Evolutionary conservation across 1,140 invertebrate genomes (phyloP).

Genomic region (Aphelenchoides fujianensis): DNA sequence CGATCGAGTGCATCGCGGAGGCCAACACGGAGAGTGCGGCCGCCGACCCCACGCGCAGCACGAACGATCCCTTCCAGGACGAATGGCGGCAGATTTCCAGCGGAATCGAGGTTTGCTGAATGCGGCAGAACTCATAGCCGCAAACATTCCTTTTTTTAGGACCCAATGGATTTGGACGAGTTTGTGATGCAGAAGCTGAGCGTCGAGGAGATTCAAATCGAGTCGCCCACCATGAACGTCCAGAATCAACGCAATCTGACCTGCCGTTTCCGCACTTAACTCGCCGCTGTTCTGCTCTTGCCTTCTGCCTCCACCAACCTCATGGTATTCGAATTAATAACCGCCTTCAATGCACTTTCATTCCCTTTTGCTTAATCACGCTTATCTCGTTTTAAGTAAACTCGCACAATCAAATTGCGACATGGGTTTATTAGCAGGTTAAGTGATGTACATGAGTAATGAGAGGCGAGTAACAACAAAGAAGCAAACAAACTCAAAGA

Average conservation of each 20-base stretch:
- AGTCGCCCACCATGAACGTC: not conserved
- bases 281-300: not conserved
- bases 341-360: not conserved
- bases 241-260: not conserved
- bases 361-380: too few species aligned
- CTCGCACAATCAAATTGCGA: too few species aligned
- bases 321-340: not conserved
- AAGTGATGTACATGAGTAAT: too few species aligned
- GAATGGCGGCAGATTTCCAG: constrained; percentile 12
- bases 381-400: too few species aligned
- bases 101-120: not conserved
- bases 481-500: too few species aligned
- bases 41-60: not conserved
- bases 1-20: not conserved
- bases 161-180: not conserved
- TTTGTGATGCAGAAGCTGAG: not conserved
- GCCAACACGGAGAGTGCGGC: not conserved
- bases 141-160: not conserved
- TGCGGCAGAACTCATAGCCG: too few species aligned
- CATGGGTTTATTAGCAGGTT: too few species aligned
- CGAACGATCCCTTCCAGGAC: constrained; percentile 21
- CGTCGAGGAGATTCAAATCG: constrained; percentile 2
- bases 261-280: constrained; percentile 5
- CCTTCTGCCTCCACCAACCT: not conserved
- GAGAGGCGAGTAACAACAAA: too few species aligned